Conservation (phyloP, 1,140 invertebrate genomes). For the Trichoplusia ni region DNA sequence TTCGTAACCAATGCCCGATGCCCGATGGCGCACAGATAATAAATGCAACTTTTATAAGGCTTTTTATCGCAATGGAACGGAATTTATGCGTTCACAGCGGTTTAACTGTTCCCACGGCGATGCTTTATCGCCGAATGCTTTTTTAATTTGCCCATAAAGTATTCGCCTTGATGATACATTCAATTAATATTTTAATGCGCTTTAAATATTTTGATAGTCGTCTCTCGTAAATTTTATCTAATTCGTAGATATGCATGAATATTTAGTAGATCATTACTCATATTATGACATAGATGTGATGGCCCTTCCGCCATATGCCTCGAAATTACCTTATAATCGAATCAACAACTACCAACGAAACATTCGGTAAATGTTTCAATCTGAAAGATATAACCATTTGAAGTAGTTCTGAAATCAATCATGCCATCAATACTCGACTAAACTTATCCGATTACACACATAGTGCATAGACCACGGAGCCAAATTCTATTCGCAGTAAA, state of each 20-base stretch:
- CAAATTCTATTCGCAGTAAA: constrained; percentile 31
- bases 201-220: constrained; percentile 20
- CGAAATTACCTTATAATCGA: no score
- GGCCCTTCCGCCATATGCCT: not conserved
- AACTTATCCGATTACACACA: constrained; percentile 33
- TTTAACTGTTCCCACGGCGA: constrained; percentile 48
- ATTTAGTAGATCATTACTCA: not conserved
- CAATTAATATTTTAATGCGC: constrained; percentile 35
- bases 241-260: not conserved
- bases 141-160: constrained; percentile 42
- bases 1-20: constrained; percentile 33
- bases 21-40: constrained; percentile 42
- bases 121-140: constrained; percentile 41
- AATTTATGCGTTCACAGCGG: constrained; percentile 46
- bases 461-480: constrained; percentile 19
- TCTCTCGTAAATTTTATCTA: constrained; percentile 5
- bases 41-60: constrained; percentile 51
- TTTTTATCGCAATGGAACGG: constrained; percentile 44
- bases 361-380: not conserved
- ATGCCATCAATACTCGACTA: constrained; percentile 14
- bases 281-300: no score
- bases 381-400: not conserved
- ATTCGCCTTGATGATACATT: constrained; percentile 41
- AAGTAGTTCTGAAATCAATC: constrained; percentile 12
- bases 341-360: no score